These are phyloP conservation scores for Takifugu ocellatus DNA, from an alignment of 2,797 vertebrate genomes.

Conservation along the genomic window DNA sequence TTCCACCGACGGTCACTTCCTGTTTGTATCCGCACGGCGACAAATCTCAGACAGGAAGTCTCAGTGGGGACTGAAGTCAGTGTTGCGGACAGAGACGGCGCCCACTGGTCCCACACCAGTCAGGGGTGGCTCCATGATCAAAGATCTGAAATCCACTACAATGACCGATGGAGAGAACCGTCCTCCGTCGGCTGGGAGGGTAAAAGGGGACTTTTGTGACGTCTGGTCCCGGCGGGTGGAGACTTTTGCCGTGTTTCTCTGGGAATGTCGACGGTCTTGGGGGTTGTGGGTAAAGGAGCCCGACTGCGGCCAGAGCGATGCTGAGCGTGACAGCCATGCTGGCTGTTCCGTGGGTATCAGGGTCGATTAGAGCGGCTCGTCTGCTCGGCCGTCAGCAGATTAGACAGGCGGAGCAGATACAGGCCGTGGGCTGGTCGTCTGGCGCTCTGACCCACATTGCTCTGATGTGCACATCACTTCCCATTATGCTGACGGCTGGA, in stretches of 20 bases:
- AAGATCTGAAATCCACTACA: no score
- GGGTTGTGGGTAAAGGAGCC: no score
- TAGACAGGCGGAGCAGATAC: conserved; percentile 81
- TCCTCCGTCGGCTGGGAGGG: no score
- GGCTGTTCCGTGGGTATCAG: conserved; percentile 87
- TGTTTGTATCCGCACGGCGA: neutral
- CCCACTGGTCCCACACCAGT: no score
- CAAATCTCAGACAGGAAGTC: neutral
- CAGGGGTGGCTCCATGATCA: no score
- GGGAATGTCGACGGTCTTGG: no score
- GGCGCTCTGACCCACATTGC: conserved; percentile 84
- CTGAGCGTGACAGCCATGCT: conserved; percentile 51
- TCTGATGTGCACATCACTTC: conserved; percentile 79
- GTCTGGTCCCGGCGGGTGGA: no score
- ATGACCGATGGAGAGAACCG: no score
- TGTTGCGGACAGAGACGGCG: no score
- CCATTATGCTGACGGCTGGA: conserved; percentile 71
- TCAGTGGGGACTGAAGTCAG: conserved; percentile 4
- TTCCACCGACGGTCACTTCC: neutral
- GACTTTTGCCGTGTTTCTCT: no score
- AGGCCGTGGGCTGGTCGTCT: conserved; percentile 78
- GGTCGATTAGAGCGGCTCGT: conserved; percentile 83
- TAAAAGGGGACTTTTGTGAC: no score
- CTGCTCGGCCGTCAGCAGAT: conserved; percentile 79
- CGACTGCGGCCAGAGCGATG: conserved; percentile 8